Evolutionary conservation across 1,140 invertebrate genomes (phyloP).

Genomic region (Eubasilissa regina): DNA sequence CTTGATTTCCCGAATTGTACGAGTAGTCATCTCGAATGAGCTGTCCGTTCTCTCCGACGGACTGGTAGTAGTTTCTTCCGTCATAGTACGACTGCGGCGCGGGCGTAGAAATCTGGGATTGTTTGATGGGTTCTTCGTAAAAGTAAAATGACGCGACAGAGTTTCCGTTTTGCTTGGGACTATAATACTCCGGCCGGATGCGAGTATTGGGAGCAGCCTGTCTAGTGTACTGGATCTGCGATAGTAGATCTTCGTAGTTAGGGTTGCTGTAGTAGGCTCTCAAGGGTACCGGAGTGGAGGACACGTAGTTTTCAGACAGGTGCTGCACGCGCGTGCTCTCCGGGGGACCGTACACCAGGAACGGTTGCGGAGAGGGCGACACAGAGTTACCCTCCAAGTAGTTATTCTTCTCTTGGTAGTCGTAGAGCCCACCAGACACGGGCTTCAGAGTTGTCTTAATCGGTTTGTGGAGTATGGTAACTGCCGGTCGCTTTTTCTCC

Average conservation of each 20-base stretch:
- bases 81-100: conserved; percentile 66
- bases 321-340: conserved; percentile 64
- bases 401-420: conserved; percentile 65
- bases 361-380: conserved; percentile 69
- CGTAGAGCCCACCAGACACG: conserved; percentile 64
- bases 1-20: conserved; percentile 62
- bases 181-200: conserved; percentile 64
- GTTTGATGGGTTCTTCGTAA: conserved; percentile 72
- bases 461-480: conserved; percentile 63
- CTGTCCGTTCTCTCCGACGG: conserved; percentile 63
- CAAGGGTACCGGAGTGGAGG: conserved; percentile 74
- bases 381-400: conserved; percentile 66
- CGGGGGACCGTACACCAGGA: conserved; percentile 69
- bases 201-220: conserved; percentile 46
- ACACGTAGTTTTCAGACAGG: conserved; percentile 63
- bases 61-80: conserved; percentile 70
- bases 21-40: conserved; percentile 42
- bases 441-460: conserved; percentile 70
- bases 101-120: conserved; percentile 64
- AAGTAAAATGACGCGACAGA: conserved; percentile 74
- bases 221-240: conserved; percentile 67
- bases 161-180: conserved; percentile 66
- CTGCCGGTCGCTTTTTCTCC: conserved; percentile 64
- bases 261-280: conserved; percentile 75
- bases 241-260: conserved; percentile 72